A percentile compares a stretch with the other conserved stretches of the same genome.
Conservation (phyloP, 2,113 vertebrate genomes). For the Pontoporia blainvillei region DNA sequence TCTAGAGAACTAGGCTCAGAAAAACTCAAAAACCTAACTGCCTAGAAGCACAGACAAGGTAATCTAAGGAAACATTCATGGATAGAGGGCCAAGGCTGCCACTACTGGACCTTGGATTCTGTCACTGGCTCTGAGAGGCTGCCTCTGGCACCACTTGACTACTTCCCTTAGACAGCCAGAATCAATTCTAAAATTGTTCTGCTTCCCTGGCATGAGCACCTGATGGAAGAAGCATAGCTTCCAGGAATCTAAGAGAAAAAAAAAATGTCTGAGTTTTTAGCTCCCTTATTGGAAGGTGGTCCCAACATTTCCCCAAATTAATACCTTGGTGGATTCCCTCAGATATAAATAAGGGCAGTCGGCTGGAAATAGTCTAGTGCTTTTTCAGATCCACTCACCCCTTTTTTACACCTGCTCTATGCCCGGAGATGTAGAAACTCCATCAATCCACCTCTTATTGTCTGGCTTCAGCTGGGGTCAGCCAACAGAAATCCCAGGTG, state of each 20-base stretch:
- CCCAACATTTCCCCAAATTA: background rate
- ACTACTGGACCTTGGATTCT: background rate
- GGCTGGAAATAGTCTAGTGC: background rate
- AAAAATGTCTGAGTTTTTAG: background rate
- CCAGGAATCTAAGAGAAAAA: background rate
- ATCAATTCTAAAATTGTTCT: background rate
- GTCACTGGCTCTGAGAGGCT: background rate
- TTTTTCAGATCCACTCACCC: background rate
- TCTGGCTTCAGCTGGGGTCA: background rate
- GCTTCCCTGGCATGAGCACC: background rate
- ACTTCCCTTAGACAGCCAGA: background rate
- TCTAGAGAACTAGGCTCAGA: background rate
- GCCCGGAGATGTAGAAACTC: background rate
- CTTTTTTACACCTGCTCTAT: background rate
- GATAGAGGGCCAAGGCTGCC: background rate
- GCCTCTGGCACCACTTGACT: background rate
- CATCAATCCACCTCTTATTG: background rate
- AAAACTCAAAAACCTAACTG: background rate
- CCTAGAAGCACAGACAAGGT: background rate
- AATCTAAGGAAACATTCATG: background rate
- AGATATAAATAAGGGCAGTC: background rate
- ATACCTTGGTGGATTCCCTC: background rate
- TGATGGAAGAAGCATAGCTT: background rate
- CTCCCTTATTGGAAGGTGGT: background rate
- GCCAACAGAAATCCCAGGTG: background rate